Base-by-base conservation (phyloP, 2,888 invertebrate genomes). In the Imbricaverruca yamaguchii region DNA sequence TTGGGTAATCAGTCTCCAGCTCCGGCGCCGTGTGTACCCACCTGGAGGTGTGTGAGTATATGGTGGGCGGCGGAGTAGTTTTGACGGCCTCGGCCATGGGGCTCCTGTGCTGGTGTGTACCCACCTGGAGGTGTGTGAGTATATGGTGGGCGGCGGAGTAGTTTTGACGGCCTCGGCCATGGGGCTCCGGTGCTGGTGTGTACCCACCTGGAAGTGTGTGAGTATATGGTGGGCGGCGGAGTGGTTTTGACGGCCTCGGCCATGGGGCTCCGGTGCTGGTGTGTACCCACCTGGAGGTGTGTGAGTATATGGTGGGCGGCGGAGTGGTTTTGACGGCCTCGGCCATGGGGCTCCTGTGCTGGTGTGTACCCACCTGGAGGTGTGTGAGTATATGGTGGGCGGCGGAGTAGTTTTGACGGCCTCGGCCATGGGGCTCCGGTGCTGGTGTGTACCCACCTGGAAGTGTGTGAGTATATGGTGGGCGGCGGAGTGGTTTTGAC, bases 221-320 rank as follows among this genome's bases (percentile, higher is more conserved):
- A 74, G 81, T 80, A 80, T 25, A 65, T 61, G 81, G 56, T 77
- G 61, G 74, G 56, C 61, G 59, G 63, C 11, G 61, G 63, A 18
- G 61, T 53, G 67, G 67, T 55, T 53, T 56, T 74, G 53, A 74
- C 74, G 55, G 74, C 74, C 74, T 74, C 53, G 2, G 74, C 15
- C 74, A 74, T 53, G 53, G 74, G n/a, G n/a, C n/a, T n/a, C n/a
- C n/a, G n/a, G n/a, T n/a, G n/a, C n/a, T n/a, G n/a, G n/a, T n/a
- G n/a, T n/a, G n/a, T n/a, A n/a, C n/a, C n/a, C 7, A 74, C 74
- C 74, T 74, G 74, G 74, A 55, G 12, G 74, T 18, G 55, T 53
- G 74, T 53, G 74, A 74, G 81, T 79, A 80, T 25, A 65, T 61
- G 80, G 55, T 77, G 61, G 74, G 55, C 59, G 59, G 63, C 18